Evolutionary conservation across 1,140 invertebrate genomes (phyloP), one percentile per base, ranked within the genome.

Genomic region (Berghia stephanieae): DNA sequence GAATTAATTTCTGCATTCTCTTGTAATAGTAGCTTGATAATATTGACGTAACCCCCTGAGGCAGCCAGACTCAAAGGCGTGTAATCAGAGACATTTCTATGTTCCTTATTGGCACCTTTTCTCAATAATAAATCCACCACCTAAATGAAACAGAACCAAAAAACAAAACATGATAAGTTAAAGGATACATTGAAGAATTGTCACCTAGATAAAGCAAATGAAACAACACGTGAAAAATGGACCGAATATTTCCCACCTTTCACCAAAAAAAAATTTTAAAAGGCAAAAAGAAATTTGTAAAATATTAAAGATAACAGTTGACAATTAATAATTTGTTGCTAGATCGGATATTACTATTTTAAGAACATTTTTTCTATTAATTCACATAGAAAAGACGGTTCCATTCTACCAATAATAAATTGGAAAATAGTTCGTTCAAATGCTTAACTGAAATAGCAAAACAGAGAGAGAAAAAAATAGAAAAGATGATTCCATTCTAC

Each of bases 1-100:
- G 98, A 99, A 91, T 99, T 99, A 78, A 99, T 99, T 91, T 99
- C 98, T 57, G 98, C 98, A 42, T 95, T 96, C 88, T 95, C 96
- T 86, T 92, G 93, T 21, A 99, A 91, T 57, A 99, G 95, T 57
- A 99, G 91, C 85, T 98, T 96, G 80, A 99, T 99, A 83, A 99
- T 99, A 88, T 99, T 98, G 57, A 99, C 96, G 90, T 99, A 99
- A 40, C 98, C 98, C 40, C 97, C 98, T 40, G 96, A 98, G 34
- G 98, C 98, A 60, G 98, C 98, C 76, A 99, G 91, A 86, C 96
- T 98, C 3, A 99, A 91, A 2, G 98, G 98, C 0, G 98, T 99
- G 87, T 99, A 99, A 90, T 99, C 98, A 21, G 96, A 98, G 3
- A 99, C 97, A 90, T 99, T 99, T 55, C 98, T 92, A 90, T 99